Evolutionary conservation across 2,888 invertebrate genomes (phyloP).

Genomic region (Quadroppia sp.): DNA sequence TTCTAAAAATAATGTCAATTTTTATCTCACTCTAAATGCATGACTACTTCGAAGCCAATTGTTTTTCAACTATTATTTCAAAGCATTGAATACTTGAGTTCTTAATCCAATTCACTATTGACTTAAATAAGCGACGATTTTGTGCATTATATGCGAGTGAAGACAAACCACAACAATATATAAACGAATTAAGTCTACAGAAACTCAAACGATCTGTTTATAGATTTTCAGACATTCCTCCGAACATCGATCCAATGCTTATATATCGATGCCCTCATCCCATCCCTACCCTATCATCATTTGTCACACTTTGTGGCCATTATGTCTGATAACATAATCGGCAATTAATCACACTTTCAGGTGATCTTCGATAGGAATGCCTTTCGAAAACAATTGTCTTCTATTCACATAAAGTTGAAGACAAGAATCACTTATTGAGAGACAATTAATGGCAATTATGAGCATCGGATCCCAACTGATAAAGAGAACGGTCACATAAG

Average conservation of each 20-base stretch:
- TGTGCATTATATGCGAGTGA: conserved; percentile 8
- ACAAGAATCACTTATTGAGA: conserved; percentile 6
- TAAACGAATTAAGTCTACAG: conserved; percentile 25
- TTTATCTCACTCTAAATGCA: conserved; percentile 10
- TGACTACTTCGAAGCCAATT: neutral
- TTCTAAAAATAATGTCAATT: conserved; percentile 25
- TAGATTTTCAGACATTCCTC: conserved; percentile 26
- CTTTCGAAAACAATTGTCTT: conserved; percentile 1
- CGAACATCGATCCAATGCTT: conserved; percentile 14
- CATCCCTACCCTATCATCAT: neutral
- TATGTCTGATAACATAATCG: neutral
- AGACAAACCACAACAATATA: conserved; percentile 20
- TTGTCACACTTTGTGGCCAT: neutral
- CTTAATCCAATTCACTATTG: conserved; percentile 24
- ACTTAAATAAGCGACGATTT: conserved; percentile 24
- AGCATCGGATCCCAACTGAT: neutral
- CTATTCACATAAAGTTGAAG: neutral
- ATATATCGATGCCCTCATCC: conserved; percentile 9
- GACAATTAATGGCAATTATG: conserved; percentile 18
- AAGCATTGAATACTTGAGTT: conserved; percentile 18
- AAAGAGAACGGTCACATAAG: neutral
- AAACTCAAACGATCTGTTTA: conserved; percentile 20
- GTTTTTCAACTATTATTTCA: conserved; percentile 17
- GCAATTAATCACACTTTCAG: conserved; percentile 6
- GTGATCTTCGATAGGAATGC: too few species aligned